Evolutionary conservation across 2,797 vertebrate genomes (phyloP).

Genomic region (Rhabdomys pumilio): DNA sequence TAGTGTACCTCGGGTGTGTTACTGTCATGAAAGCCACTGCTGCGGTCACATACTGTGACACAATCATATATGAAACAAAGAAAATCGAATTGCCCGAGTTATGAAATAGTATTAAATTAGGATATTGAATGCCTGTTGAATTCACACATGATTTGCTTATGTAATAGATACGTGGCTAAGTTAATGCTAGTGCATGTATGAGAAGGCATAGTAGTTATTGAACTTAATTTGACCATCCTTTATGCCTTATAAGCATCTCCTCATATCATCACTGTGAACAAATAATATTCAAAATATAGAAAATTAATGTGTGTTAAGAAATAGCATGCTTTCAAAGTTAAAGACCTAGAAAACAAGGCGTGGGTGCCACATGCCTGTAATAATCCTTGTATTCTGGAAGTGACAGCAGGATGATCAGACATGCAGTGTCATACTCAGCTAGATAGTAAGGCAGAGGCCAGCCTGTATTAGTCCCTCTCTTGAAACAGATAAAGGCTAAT

Average conservation of each 20-base stretch:
- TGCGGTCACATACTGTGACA: constrained; percentile 50
- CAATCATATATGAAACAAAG: constrained; percentile 26
- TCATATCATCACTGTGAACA: constrained; percentile 34
- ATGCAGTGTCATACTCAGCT: too few relatives aligned
- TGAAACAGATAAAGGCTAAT: neutral
- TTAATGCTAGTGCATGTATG: constrained; percentile 43
- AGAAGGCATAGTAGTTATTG: constrained; percentile 52
- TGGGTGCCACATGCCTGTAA: neutral
- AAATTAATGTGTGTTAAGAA: constrained; percentile 2
- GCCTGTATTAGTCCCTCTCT: neutral
- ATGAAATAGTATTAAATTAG: constrained; percentile 51
- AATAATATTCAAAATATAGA: constrained; percentile 47
- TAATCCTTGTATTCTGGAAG: neutral
- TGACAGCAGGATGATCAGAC: neutral
- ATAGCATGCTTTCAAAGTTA: constrained; percentile 61
- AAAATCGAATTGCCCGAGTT: constrained; percentile 63
- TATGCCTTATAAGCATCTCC: constrained; percentile 27
- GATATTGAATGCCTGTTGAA: constrained; percentile 59
- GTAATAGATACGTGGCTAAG: neutral
- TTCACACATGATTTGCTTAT: constrained; percentile 60
- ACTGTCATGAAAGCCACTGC: constrained; percentile 57
- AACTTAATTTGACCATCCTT: constrained; percentile 61
- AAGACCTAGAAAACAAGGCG: neutral
- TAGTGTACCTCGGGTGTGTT: constrained; percentile 26
- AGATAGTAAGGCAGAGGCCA: neutral